These are phyloP conservation scores for Paradoxurus hermaphroditus DNA, from an alignment of 2,113 vertebrate genomes.

Conservation along the genomic window DNA sequence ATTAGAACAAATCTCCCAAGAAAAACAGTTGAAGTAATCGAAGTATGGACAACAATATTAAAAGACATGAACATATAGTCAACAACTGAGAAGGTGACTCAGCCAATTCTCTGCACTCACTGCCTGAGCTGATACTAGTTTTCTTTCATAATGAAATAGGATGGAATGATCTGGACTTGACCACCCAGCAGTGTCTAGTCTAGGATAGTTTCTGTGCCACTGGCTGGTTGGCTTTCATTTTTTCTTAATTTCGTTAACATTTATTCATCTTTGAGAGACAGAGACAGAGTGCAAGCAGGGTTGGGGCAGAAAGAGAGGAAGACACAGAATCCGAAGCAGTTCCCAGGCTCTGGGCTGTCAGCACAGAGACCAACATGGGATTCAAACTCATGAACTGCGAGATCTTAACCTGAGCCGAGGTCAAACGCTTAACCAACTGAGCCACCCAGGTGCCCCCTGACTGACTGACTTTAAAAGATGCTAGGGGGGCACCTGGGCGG, in stretches of 20 bases:
- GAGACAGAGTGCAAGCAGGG: too few relatives aligned
- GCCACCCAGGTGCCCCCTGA: too few relatives aligned
- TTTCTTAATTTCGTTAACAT: too few relatives aligned
- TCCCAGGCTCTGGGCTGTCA: too few relatives aligned
- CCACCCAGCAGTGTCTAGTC: background rate
- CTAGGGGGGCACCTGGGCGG: too few relatives aligned
- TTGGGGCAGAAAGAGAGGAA: too few relatives aligned
- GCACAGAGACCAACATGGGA: too few relatives aligned
- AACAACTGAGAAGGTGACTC: background rate
- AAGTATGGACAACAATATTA: background rate
- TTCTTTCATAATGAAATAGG: background rate
- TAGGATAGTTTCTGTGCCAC: background rate
- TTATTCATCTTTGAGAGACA: too few relatives aligned
- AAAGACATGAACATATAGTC: background rate
- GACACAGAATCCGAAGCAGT: too few relatives aligned
- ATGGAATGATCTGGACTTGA: background rate
- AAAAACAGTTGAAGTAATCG: background rate
- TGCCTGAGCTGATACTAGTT: background rate
- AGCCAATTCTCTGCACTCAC: background rate
- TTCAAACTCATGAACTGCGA: too few relatives aligned
- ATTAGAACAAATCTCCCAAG: background rate
- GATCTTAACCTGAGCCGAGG: too few relatives aligned
- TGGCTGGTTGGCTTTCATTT: background rate
- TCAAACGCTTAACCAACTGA: too few relatives aligned
- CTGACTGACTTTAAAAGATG: background rate